Evolutionary conservation across 2,888 invertebrate species (phyloP).

Genomic region (Dugesia japonica): DNA sequence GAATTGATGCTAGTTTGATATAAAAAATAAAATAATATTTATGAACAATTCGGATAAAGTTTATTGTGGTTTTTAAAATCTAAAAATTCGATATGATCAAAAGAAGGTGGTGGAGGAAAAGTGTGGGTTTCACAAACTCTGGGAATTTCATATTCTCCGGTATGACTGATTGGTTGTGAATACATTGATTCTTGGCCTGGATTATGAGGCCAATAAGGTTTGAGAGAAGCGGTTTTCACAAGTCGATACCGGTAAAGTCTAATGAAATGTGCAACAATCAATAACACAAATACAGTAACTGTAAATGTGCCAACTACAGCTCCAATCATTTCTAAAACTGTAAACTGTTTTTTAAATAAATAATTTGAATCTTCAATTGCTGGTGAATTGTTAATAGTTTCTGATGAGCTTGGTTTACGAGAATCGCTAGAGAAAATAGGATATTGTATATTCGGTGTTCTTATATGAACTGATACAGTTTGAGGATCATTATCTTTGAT

Average conservation of each 20-base stretch:
- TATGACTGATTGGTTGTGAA: neutral
- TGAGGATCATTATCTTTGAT: slow-evolving; percentile 1
- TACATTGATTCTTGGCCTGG: neutral
- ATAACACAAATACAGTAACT: slow-evolving; percentile 14
- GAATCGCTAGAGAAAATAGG: neutral
- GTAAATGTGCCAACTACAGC: slow-evolving; percentile 32
- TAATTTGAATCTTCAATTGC: slow-evolving; percentile 14
- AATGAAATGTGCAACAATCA: slow-evolving; percentile 20
- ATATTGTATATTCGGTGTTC: neutral
- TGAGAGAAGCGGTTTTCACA: neutral
- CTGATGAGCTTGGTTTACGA: neutral
- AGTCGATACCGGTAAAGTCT: neutral
- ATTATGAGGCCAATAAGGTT: neutral
- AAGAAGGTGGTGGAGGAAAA: neutral
- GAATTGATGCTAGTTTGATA: neutral
- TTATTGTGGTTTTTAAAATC: neutral
- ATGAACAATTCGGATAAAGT: neutral
- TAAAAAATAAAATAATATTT: neutral
- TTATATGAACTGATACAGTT: neutral
- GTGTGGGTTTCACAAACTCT: neutral
- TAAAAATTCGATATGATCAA: neutral
- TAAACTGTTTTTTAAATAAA: slow-evolving; percentile 32
- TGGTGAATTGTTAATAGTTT: neutral
- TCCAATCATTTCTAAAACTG: slow-evolving; percentile 32
- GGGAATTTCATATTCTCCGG: neutral